Conservation (phyloP, 2,797 vertebrate genomes). For the Coluber constrictor region DNA sequence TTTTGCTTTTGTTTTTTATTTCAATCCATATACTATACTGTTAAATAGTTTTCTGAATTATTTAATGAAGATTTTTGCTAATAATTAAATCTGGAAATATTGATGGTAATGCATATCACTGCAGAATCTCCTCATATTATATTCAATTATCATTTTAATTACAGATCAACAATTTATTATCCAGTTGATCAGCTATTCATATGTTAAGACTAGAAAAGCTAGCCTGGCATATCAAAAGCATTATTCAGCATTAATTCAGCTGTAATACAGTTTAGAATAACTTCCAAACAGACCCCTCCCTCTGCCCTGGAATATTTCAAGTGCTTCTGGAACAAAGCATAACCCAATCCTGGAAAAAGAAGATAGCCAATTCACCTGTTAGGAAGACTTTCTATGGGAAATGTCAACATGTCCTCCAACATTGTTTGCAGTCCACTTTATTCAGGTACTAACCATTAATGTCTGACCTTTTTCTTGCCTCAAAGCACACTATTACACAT, state of each 20-base stretch:
- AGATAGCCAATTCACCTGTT: background rate
- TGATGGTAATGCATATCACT: background rate
- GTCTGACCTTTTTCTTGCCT: background rate
- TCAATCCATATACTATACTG: background rate
- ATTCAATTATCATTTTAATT: background rate
- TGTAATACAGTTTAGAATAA: background rate
- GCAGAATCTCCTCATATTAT: background rate
- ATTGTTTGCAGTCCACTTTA: background rate
- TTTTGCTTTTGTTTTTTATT: background rate
- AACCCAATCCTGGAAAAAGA: background rate
- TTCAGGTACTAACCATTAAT: background rate
- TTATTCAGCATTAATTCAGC: background rate
- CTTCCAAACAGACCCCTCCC: background rate
- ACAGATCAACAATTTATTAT: background rate
- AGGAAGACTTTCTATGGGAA: background rate
- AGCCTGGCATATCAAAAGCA: background rate
- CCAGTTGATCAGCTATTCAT: constrained; percentile 7
- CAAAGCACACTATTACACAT: background rate
- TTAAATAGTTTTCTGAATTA: background rate
- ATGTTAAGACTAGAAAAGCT: background rate
- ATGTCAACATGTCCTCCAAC: background rate
- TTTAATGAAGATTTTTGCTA: constrained; percentile 15
- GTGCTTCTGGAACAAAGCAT: background rate
- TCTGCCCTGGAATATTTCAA: background rate
- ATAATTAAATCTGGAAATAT: background rate